A percentile compares a stretch with the other conserved stretches of the same genome.
phyloP scores from a whole-genome alignment of 2,113 vertebrate genomes.

The Thryonomys swinderianus region DNA sequence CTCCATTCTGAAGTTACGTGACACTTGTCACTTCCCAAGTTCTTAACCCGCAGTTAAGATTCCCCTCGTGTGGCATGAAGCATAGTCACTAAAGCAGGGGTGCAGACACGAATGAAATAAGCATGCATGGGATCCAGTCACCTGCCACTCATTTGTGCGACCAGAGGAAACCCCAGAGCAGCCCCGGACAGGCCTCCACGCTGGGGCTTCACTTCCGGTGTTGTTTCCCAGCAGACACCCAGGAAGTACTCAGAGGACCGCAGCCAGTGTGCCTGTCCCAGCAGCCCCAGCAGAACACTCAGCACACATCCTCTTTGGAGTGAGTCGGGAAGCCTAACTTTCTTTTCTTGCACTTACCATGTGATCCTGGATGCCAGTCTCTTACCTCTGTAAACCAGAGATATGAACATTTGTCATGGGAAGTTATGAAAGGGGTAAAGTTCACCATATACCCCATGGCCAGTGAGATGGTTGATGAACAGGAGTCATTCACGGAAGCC shows the following conservation, averaged over 20 bases:
- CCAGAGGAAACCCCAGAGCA: background rate
- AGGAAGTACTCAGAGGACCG: background rate
- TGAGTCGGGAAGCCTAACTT: background rate
- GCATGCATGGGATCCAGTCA: background rate
- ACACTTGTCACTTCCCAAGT: background rate
- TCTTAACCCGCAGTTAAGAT: background rate
- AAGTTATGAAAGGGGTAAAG: background rate
- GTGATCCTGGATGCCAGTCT: background rate
- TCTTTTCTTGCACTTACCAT: background rate
- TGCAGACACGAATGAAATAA: background rate
- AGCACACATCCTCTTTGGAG: background rate
- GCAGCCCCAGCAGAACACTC: background rate
- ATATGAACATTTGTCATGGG: background rate
- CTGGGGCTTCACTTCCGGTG: background rate
- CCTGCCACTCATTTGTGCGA: background rate
- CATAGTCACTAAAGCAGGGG: background rate
- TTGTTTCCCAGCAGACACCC: background rate
- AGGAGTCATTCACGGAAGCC: background rate
- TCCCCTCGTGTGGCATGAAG: background rate
- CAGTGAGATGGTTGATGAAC: background rate
- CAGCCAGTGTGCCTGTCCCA: background rate
- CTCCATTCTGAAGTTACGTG: constrained; percentile 5
- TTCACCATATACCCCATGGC: background rate
- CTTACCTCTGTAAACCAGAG: background rate
- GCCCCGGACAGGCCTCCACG: background rate